Evolutionary conservation across 1,140 invertebrate species (phyloP).

Genomic region (Plodia interpunctella): DNA sequence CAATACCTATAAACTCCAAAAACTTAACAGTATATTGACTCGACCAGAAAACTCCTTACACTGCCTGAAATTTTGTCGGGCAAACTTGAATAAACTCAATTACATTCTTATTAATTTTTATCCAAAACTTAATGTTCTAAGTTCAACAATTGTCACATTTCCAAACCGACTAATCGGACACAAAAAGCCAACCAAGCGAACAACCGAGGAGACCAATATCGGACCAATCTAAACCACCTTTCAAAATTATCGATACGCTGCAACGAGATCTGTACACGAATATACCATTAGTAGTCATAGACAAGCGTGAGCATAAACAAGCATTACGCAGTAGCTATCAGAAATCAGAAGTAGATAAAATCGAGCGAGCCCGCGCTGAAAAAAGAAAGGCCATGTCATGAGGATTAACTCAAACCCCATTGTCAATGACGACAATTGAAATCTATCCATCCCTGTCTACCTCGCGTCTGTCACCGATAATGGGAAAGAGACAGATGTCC

Average conservation of each 20-base stretch:
- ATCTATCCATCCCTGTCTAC: constrained; percentile 52
- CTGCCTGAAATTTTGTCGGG: too few species aligned
- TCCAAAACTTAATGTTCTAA: background rate
- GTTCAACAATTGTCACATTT: background rate
- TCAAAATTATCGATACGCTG: constrained; percentile 28
- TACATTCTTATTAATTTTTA: background rate
- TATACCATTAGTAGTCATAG: constrained; percentile 66
- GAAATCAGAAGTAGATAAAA: constrained; percentile 63
- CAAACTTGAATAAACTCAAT: too few species aligned
- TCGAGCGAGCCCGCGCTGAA: constrained; percentile 32
- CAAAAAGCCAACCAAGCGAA: constrained; percentile 5
- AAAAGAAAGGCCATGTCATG: constrained; percentile 59
- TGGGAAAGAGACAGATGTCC: constrained; percentile 45
- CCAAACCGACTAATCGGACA: constrained; percentile 5
- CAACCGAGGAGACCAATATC: constrained; percentile 31
- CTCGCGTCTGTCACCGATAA: constrained; percentile 13
- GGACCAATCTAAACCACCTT: constrained; percentile 25
- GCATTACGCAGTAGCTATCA: constrained; percentile 56
- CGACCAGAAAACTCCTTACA: too few species aligned
- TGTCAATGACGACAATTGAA: constrained; percentile 66
- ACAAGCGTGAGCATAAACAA: constrained; percentile 61
- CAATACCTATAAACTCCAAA: too few species aligned
- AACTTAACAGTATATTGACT: background rate
- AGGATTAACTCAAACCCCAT: constrained; percentile 63
- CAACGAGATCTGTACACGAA: constrained; percentile 63